Percentiles rank a stretch among this genome's conserved stretches.
These are phyloP conservation scores for Chinchilla lanigera DNA, from an alignment of 2,113 vertebrate species.

Conservation along the genomic window DNA sequence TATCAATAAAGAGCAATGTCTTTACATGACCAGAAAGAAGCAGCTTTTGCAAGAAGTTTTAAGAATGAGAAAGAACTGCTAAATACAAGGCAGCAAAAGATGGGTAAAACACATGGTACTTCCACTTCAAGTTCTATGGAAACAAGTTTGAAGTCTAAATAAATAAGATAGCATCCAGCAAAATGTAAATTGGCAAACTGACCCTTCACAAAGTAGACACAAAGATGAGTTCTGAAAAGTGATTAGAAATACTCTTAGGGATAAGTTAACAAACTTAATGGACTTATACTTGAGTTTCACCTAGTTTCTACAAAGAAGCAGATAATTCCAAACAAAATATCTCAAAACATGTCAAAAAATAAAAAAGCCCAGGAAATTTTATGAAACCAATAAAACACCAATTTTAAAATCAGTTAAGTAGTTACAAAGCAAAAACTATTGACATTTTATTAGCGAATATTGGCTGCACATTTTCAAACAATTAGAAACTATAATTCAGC, in stretches of 20 bases:
- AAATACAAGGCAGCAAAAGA: background rate
- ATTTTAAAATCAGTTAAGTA: background rate
- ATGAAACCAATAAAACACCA: background rate
- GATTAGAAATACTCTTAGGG: background rate
- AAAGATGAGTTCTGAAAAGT: background rate
- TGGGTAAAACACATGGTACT: background rate
- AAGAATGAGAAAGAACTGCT: background rate
- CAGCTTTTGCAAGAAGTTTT: background rate
- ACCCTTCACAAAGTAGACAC: background rate
- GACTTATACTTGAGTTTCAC: background rate
- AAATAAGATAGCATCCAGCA: background rate
- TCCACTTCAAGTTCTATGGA: background rate
- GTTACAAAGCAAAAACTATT: background rate
- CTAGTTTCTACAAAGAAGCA: background rate
- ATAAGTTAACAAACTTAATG: background rate
- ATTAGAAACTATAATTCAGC: background rate
- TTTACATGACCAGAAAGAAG: background rate
- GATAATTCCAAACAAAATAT: background rate
- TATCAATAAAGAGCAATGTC: background rate
- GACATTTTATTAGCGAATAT: background rate
- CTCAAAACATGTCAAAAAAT: background rate
- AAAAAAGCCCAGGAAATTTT: background rate
- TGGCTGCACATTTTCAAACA: background rate
- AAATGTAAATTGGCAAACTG: constrained; percentile 12
- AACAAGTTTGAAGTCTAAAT: background rate